Percentiles rank a stretch among this genome's conserved stretches.
These are phyloP conservation scores for Spodoptera picta DNA, from an alignment of 2,888 invertebrate species.

Conservation along the genomic window DNA sequence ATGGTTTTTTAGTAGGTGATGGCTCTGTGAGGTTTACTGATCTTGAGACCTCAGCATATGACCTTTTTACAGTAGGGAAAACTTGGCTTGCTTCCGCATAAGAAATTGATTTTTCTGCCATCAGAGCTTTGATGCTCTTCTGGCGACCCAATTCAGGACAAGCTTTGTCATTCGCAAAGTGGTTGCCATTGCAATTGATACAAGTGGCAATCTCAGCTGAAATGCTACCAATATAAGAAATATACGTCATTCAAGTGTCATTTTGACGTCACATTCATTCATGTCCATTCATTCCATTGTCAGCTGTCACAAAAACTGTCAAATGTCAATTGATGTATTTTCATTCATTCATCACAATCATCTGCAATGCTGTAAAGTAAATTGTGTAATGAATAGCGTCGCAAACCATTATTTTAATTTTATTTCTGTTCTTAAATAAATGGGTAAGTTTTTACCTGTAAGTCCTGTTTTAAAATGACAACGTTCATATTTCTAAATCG, in stretches of 20 bases:
- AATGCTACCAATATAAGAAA: slow-evolving; percentile 26
- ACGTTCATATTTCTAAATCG: background rate
- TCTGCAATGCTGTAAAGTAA: slow-evolving; percentile 59
- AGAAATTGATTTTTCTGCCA: too few relatives aligned
- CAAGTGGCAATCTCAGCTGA: too few relatives aligned
- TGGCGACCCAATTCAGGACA: too few relatives aligned
- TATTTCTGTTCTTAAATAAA: slow-evolving; percentile 39
- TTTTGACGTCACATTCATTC: background rate
- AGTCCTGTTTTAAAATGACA: background rate
- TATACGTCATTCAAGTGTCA: slow-evolving; percentile 5
- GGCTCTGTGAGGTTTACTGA: too few relatives aligned
- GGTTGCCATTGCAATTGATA: too few relatives aligned
- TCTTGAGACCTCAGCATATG: too few relatives aligned
- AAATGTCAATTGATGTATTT: background rate
- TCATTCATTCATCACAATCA: slow-evolving; percentile 57
- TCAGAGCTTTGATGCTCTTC: too few relatives aligned
- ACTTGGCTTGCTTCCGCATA: too few relatives aligned
- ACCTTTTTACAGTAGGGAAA: too few relatives aligned
- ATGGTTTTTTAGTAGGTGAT: too few relatives aligned
- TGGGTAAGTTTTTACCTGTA: slow-evolving; percentile 20
- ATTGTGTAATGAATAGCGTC: slow-evolving; percentile 47
- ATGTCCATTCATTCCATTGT: slow-evolving; percentile 9
- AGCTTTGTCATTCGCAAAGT: too few relatives aligned
- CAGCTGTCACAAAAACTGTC: background rate
- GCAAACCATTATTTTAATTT: slow-evolving; percentile 28